Evolutionary conservation across 2,113 vertebrate species (phyloP).

Genomic region (Brienomyrus longianalis): DNA sequence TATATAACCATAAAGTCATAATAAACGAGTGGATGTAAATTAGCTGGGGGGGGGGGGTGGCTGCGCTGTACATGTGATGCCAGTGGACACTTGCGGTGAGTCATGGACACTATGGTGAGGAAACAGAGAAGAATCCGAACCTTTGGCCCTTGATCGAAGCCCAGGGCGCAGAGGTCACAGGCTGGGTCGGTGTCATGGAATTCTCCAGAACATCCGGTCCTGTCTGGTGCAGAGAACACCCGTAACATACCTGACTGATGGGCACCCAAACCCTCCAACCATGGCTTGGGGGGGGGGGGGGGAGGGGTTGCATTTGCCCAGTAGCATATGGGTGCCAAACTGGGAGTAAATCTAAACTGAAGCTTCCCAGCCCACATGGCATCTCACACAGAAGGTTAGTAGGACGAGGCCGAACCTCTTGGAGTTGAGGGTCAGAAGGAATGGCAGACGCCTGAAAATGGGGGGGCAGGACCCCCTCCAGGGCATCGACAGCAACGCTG

Average conservation of each 20-base stretch:
- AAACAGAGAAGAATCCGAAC: conserved; percentile 16
- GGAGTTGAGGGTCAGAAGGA: neutral
- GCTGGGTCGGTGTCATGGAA: neutral
- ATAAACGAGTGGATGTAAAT: conserved; percentile 73
- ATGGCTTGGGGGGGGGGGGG: neutral
- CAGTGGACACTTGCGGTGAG: conserved; percentile 25
- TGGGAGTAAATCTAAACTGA: neutral
- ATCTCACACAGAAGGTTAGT: conserved; percentile 25
- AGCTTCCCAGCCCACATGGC: neutral
- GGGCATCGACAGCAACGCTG: neutral
- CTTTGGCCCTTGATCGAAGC: neutral
- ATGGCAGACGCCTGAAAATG: neutral
- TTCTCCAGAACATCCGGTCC: neutral
- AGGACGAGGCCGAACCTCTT: conserved; percentile 15
- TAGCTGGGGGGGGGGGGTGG: conserved; percentile 38
- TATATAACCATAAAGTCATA: conserved; percentile 72
- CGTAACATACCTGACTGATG: neutral
- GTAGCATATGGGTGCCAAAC: neutral
- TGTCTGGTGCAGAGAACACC: neutral
- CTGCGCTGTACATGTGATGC: neutral
- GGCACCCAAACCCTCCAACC: neutral
- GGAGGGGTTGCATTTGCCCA: neutral
- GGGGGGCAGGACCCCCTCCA: neutral
- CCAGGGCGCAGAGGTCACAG: neutral
- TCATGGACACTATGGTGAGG: conserved; percentile 19